These are phyloP conservation scores for Ptychoptera contaminata DNA, from an alignment of 2,888 invertebrate genomes.

Conservation along the genomic window DNA sequence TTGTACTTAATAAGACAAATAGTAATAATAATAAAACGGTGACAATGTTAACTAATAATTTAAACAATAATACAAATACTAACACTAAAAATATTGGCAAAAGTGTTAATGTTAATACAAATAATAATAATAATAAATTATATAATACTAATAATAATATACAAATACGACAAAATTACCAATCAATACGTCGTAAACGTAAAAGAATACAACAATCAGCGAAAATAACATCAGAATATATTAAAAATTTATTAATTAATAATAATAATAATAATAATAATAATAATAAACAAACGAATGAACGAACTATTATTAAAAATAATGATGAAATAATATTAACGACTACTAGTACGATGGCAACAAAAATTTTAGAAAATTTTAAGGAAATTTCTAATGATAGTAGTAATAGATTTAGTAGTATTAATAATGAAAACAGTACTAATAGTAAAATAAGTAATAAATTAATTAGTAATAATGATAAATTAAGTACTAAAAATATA, in stretches of 20 bases:
- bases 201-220: background rate
- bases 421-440: slow-evolving; percentile 2
- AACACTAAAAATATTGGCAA: too few species aligned
- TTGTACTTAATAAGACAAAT: background rate
- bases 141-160: background rate
- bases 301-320: slow-evolving; percentile 4
- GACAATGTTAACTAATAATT: too few species aligned
- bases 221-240: slow-evolving; percentile 1
- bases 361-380: background rate
- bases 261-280: background rate
- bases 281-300: slow-evolving; percentile 3
- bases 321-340: background rate
- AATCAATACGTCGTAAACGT: background rate
- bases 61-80: too few species aligned
- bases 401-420: background rate
- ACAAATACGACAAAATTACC: background rate
- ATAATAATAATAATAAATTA: background rate
- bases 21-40: background rate
- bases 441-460: slow-evolving; percentile 8
- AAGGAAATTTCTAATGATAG: background rate
- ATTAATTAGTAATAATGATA: too few species aligned
- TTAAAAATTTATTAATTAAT: background rate
- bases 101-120: too few species aligned
- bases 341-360: background rate
- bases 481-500: too few species aligned